Evolutionary conservation across 2,113 vertebrate species (phyloP).

Genomic region (Rhinoptilus africanus): DNA sequence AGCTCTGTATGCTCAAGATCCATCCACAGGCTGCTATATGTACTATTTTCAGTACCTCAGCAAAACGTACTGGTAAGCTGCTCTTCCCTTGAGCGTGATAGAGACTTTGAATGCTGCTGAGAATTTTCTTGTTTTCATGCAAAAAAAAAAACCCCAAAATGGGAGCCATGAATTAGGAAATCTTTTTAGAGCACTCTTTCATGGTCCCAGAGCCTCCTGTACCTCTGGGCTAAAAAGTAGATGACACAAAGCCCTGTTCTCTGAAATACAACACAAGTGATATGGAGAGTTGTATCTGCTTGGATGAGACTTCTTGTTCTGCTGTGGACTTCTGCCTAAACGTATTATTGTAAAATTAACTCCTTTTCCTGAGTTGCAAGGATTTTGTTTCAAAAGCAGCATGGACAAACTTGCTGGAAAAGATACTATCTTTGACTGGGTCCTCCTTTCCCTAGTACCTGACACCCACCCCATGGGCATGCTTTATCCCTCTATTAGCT

Average conservation of each 20-base stretch:
- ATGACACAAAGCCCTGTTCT: neutral
- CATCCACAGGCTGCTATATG: conserved; percentile 95
- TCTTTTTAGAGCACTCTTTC: neutral
- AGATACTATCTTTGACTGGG: neutral
- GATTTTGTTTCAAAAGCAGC: neutral
- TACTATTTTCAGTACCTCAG: conserved; percentile 94
- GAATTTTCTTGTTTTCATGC: neutral
- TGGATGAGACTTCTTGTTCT: neutral
- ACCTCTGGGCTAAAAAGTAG: neutral
- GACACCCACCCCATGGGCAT: neutral
- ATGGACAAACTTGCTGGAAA: neutral
- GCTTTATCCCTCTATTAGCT: neutral
- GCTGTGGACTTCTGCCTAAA: neutral
- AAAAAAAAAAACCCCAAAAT: neutral
- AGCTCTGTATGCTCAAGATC: conserved; percentile 85
- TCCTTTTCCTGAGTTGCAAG: neutral
- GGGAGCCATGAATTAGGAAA: neutral
- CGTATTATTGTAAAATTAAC: neutral
- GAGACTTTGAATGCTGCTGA: neutral
- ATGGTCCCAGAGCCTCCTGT: neutral
- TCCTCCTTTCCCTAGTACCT: neutral
- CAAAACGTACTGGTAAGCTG: conserved; percentile 91
- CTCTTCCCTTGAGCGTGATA: neutral
- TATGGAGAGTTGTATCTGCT: neutral
- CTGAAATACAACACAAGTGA: neutral